Percentiles rank a stretch among this genome's conserved stretches.
Evolutionary conservation across 1,140 invertebrate species (phyloP).

Genomic region (Caenorhabditis brenneri): DNA sequence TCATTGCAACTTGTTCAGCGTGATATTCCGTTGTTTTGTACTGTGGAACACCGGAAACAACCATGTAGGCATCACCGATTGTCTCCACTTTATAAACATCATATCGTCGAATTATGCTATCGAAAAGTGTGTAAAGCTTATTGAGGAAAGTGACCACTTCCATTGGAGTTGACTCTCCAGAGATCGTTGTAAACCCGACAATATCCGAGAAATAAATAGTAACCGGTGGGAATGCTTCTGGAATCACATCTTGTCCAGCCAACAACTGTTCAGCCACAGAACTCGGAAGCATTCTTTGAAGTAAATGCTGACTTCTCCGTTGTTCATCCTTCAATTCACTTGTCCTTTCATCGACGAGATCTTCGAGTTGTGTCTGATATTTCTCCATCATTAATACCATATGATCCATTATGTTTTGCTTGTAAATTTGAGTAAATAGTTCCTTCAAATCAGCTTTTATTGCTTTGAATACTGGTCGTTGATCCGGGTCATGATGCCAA

Average conservation of each 20-base stretch:
- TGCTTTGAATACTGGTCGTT: constrained; percentile 71
- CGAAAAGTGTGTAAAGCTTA: constrained; percentile 88
- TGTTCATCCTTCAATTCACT: constrained; percentile 92
- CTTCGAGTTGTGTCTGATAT: constrained; percentile 83
- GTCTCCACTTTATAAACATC: constrained; percentile 91
- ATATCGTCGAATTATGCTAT: constrained; percentile 92
- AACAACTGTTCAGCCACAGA: constrained; percentile 66
- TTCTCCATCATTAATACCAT: constrained; percentile 76
- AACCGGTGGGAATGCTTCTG: constrained; percentile 67
- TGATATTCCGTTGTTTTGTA: constrained; percentile 78
- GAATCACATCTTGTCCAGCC: constrained; percentile 64
- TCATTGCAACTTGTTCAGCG: constrained; percentile 82
- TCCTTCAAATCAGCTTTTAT: constrained; percentile 66
- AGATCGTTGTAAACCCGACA: constrained; percentile 93
- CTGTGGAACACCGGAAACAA: constrained; percentile 79
- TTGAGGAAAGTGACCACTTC: constrained; percentile 71
- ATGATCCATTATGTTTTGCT: constrained; percentile 85
- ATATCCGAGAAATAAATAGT: constrained; percentile 83
- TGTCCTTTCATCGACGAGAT: constrained; percentile 88
- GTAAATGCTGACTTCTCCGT: constrained; percentile 88
- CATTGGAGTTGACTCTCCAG: constrained; percentile 75
- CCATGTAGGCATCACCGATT: constrained; percentile 69
- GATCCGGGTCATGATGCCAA: constrained; percentile 72
- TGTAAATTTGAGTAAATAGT: constrained; percentile 72
- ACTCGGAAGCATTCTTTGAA: constrained; percentile 86